Evolutionary conservation across 2,888 invertebrate genomes (phyloP).

Genomic region (Torymus auratus): DNA sequence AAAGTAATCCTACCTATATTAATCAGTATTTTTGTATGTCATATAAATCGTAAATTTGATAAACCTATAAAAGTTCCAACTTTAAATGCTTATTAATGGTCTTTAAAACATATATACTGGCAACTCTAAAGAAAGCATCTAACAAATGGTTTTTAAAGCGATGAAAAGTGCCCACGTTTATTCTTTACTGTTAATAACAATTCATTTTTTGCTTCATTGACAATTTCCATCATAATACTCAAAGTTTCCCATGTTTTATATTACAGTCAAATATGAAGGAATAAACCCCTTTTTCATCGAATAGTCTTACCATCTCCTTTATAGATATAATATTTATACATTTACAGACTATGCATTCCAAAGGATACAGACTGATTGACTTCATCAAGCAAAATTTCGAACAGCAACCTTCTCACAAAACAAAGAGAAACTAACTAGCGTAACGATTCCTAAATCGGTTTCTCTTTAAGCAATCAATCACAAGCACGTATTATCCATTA

Average conservation of each 20-base stretch:
- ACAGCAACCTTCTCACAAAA: slow-evolving; percentile 64
- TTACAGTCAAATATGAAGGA: slow-evolving; percentile 54
- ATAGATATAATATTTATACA: slow-evolving; percentile 59
- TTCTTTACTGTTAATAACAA: not conserved
- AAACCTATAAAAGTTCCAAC: no score
- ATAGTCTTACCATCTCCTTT: slow-evolving; percentile 59
- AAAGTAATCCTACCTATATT: no score
- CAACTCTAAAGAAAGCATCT: slow-evolving; percentile 1
- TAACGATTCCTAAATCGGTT: slow-evolving; percentile 62
- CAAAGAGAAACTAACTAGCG: slow-evolving; percentile 60
- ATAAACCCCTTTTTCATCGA: slow-evolving; percentile 53
- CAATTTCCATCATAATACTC: slow-evolving; percentile 43
- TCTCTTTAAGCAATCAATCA: slow-evolving; percentile 62
- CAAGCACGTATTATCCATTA: slow-evolving; percentile 66
- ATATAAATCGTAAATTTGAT: no score
- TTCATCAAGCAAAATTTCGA: slow-evolving; percentile 55
- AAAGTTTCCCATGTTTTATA: slow-evolving; percentile 39
- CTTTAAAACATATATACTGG: no score
- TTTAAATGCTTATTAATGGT: no score
- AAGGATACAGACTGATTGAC: slow-evolving; percentile 39
- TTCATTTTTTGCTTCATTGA: slow-evolving; percentile 24
- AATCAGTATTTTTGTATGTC: no score
- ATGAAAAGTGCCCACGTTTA: slow-evolving; percentile 36
- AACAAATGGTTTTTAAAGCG: slow-evolving; percentile 37
- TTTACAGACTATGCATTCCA: slow-evolving; percentile 52